These are phyloP conservation scores for Halcyon malimbica DNA, from an alignment of 2,113 vertebrate species.

Conservation along the genomic window DNA sequence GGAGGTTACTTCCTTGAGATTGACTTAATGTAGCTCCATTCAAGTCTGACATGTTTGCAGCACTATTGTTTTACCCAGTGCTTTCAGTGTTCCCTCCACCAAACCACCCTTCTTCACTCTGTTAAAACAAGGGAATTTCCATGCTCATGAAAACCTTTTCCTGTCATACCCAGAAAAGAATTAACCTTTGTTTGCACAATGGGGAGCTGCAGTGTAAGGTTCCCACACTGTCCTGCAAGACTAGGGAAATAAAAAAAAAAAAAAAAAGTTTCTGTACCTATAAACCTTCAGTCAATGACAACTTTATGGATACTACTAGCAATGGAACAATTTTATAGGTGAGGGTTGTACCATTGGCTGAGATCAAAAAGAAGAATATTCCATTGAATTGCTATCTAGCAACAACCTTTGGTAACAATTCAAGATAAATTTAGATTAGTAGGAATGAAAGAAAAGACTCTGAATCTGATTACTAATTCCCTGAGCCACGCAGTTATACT, in stretches of 20 bases:
- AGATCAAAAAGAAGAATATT: not conserved
- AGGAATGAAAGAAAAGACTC: not conserved
- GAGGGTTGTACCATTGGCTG: not conserved
- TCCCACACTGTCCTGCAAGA: not conserved
- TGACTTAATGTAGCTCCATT: not conserved
- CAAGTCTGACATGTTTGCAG: not conserved
- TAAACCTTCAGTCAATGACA: not conserved
- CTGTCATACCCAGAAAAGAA: not conserved
- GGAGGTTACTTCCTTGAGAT: not conserved
- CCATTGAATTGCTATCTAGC: not conserved
- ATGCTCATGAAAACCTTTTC: not conserved
- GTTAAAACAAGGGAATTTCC: not conserved
- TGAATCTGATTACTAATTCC: not conserved
- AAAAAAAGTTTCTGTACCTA: not conserved
- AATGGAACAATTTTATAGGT: not conserved
- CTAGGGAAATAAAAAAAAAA: fast-evolving
- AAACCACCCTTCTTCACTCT: not conserved
- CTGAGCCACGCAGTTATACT: not conserved
- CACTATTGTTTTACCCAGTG: not conserved
- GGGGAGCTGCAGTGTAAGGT: not conserved
- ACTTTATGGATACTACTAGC: not conserved
- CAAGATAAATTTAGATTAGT: not conserved
- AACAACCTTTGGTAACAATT: not conserved
- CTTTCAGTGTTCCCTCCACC: not conserved
- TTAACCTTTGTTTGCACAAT: not conserved